Base-by-base conservation (phyloP, 2,888 invertebrate species). In the Diarsia dahlii region DNA sequence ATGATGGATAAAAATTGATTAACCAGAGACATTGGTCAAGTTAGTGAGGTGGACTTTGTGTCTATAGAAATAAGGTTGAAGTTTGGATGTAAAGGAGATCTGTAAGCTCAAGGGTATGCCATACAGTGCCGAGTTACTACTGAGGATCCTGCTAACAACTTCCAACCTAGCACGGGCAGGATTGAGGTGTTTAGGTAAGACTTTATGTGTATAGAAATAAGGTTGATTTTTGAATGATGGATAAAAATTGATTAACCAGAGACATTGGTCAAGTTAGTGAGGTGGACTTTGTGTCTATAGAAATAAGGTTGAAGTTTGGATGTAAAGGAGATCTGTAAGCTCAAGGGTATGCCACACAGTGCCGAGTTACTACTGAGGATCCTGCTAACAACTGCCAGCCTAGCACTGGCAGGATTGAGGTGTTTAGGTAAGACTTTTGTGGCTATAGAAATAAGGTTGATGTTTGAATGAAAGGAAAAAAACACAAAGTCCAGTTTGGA, bases 121-220 rank as follows among this genome's bases (percentile, higher is more conserved):
- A 99, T 99, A 86, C 99, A 99, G 95, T 99, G 99, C 93, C 97
- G 99, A 76, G 99, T 99, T 3, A 99, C 99, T 0, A 99, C 99
- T 0, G 99, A 99, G 95, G 99, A 99, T 94, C 99, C 99, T 0
- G 99, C 99, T 0, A 99, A 99, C 89, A 98, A 97, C 92, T 99
- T 99, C 97, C 99, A 99, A 93, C 99, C 99, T 0, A 99, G 99
- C 92, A 99, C 99, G 0, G 99, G 99, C 28, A 98, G 99, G 90
- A 98, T 99, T 86, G 99, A 99, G 96, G 99, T 99, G 67, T 98
- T 98, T 94, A 94, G 97, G 96, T 96, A 65, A 90, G n/a, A 72
- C 63, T 70, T 76, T 78, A 46, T 62, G 0, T 3, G 0, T 20
- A 50, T 13, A 0, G 2, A 3, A 10, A 28, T 60, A 12, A 9